Percentiles rank a stretch among this genome's conserved stretches.
Evolutionary conservation across 2,113 vertebrate species (phyloP).

Genomic region (Tauraco erythrolophus): DNA sequence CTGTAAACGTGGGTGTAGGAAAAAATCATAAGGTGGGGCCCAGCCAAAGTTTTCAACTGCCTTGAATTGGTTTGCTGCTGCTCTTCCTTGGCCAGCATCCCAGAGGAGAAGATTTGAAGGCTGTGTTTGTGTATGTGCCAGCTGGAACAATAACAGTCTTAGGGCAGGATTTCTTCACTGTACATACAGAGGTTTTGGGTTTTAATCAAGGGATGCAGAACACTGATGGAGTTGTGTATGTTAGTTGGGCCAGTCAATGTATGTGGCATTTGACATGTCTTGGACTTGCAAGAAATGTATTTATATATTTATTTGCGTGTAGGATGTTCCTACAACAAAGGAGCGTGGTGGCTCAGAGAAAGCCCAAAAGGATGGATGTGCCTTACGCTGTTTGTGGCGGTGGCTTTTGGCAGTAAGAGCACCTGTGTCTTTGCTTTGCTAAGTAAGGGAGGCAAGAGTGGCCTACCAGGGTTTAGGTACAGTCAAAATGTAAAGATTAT

Average conservation of each 20-base stretch:
- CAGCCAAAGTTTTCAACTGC: neutral
- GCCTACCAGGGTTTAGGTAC: neutral
- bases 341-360: neutral
- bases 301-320: neutral
- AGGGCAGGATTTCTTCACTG: neutral
- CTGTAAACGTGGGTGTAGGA: neutral
- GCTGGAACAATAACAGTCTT: neutral
- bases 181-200: neutral
- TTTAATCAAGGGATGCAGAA: neutral
- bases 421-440: neutral
- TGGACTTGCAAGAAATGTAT: neutral
- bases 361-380: neutral
- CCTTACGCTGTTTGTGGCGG: neutral
- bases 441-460: neutral
- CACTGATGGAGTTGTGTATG: neutral
- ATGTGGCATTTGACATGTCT: neutral
- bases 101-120: conserved; percentile 17
- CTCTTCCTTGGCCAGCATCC: conserved; percentile 23
- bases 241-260: neutral
- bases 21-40: neutral
- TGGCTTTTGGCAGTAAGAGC: neutral
- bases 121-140: neutral
- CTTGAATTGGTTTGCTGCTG: neutral
- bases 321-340: neutral
- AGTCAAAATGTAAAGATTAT: neutral